Evolutionary conservation across 1,140 invertebrate genomes (phyloP).

Genomic region (Cylas formicarius): DNA sequence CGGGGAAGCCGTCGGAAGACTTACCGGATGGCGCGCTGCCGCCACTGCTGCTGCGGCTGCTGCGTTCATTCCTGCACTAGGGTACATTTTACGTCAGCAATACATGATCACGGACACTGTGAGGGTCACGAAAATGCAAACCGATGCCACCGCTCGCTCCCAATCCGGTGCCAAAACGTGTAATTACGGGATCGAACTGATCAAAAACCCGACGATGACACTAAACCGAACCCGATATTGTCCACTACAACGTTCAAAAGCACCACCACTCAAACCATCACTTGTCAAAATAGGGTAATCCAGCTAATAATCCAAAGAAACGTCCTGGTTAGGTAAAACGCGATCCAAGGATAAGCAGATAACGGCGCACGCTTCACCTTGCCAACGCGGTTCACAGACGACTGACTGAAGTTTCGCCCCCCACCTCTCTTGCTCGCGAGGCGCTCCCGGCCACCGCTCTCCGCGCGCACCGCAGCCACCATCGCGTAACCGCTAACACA

Average conservation of each 20-base stretch:
- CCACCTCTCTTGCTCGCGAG: slow-evolving; percentile 10
- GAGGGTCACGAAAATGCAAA: slow-evolving; percentile 3
- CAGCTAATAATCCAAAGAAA: too few relatives aligned
- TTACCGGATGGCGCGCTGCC: slow-evolving; percentile 53
- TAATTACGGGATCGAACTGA: neutral
- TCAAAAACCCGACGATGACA: neutral
- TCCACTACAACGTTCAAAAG: too few relatives aligned
- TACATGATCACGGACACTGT: slow-evolving; percentile 25
- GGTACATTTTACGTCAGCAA: slow-evolving; percentile 48
- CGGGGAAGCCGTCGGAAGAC: too few relatives aligned
- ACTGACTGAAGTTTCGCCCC: slow-evolving; percentile 27
- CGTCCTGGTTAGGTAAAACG: too few relatives aligned
- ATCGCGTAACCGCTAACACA: slow-evolving; percentile 38
- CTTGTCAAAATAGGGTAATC: too few relatives aligned
- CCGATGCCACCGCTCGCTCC: slow-evolving; percentile 8
- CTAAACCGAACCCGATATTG: neutral
- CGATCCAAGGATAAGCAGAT: slow-evolving; percentile 1
- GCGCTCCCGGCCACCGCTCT: slow-evolving; percentile 7
- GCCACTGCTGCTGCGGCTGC: slow-evolving; percentile 53
- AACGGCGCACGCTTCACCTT: slow-evolving; percentile 21
- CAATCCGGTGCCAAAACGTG: slow-evolving; percentile 2
- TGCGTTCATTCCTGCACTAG: slow-evolving; percentile 52
- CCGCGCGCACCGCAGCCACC: slow-evolving; percentile 14
- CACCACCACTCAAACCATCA: too few relatives aligned
- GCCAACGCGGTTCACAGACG: slow-evolving; percentile 27